Evolutionary conservation across 2,797 vertebrate genomes (phyloP), one percentile per base, ranked within the genome.

Genomic region (Amniataba percoides): DNA sequence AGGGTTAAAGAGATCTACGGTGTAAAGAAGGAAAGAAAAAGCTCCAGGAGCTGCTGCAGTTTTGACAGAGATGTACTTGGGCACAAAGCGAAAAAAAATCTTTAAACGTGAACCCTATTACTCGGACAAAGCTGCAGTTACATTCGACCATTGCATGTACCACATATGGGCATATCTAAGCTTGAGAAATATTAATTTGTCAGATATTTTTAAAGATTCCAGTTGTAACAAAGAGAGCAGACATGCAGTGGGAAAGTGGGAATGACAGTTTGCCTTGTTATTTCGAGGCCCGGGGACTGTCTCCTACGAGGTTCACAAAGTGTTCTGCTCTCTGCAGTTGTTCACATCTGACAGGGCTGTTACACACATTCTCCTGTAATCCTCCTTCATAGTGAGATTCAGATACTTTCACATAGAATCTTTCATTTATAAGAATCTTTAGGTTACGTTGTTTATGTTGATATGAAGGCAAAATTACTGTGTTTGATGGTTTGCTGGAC

Each of bases 201-300:
- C 39, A 7, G 39, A 60, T 27, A 31, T 43, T 56, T 59, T 55
- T 5, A 13, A 56, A 34, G 2, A 46, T 42, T 64, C 8, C 56
- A 18, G 3, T 23, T 49, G 11, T n/a, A 43, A 45, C 5, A n/a
- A 43, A 77, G 36, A 51, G 7, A 40, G 7, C 23, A 42, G 56
- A 58, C 27, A 43, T 57, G 21, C 13, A 40, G 40, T 14, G 16
- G 16, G 58, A 18, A 62, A 61, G 18, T 51, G 27, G 39, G 40
- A 68, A 46, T 55, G 43, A 81, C 70, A 75, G 63, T 53, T 60
- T 14, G 11, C 59, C 45, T 78, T 69, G 43, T 82, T 78, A 77
- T 80, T 78, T 78, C 40, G 13, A 75, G 23, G 51, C 72, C 72
- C 0, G 52, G 65, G 76, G 69, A 74, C 62, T 25, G 16, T 73